Evolutionary conservation across 2,113 vertebrate species (phyloP).

Genomic region (Piaya cayana): DNA sequence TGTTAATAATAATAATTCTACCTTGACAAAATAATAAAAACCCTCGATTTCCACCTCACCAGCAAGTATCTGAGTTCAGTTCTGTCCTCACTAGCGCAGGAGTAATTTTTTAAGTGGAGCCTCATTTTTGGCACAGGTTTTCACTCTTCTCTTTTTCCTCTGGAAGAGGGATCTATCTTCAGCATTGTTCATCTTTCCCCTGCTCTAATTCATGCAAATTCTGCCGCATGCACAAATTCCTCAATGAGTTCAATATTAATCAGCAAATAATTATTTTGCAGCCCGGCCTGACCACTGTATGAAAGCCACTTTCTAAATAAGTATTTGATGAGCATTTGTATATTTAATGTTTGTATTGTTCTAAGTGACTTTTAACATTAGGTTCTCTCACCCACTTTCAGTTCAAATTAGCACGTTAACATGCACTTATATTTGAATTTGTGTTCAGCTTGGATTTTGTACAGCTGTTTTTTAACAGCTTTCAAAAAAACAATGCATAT

Average conservation of each 20-base stretch:
- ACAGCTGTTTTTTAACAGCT: background rate
- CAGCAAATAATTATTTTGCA: background rate
- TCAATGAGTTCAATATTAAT: constrained; percentile 22
- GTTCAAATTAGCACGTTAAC: background rate
- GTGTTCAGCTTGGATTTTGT: fast-evolving
- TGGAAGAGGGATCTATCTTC: background rate
- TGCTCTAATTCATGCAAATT: background rate
- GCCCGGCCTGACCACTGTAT: background rate
- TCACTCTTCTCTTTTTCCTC: background rate
- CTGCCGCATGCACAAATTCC: background rate
- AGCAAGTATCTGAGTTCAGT: background rate
- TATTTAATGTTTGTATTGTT: constrained; percentile 34
- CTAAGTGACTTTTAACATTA: constrained; percentile 11
- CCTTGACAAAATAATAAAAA: background rate
- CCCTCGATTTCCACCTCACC: background rate
- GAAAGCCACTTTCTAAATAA: constrained; percentile 8
- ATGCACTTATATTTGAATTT: background rate
- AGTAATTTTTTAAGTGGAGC: background rate
- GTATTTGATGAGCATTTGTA: constrained; percentile 40
- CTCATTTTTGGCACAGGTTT: background rate
- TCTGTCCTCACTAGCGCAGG: background rate
- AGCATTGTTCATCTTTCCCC: background rate
- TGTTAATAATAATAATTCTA: background rate
- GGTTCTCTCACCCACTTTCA: background rate
- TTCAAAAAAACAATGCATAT: background rate